Evolutionary conservation across 2,113 vertebrate species (phyloP).

Genomic region (Periophthalmus modestus): DNA sequence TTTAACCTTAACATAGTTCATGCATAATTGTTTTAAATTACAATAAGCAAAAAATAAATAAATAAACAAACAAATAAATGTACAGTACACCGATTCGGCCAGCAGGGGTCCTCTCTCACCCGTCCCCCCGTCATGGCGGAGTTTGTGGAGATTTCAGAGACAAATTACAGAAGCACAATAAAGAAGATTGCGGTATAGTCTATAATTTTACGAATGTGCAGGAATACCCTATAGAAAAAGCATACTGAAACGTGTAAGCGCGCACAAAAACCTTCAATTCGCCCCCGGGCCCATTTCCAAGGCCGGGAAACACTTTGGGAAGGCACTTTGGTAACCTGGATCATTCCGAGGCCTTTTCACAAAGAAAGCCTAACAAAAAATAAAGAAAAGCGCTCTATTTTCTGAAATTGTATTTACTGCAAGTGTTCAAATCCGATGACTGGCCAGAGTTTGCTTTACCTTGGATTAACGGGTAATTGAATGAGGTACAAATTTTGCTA

Average conservation of each 20-base stretch:
- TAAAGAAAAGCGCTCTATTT: neutral
- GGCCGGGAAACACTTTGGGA: conserved; percentile 12
- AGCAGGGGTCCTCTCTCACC: conserved; percentile 47
- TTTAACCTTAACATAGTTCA: no score
- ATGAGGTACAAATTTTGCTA: neutral
- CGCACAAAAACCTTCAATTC: conserved; percentile 21
- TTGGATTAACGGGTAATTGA: conserved; percentile 3
- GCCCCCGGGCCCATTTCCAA: conserved; percentile 7
- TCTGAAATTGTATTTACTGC: conserved; percentile 4
- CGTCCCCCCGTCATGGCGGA: neutral
- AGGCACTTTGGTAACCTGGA: conserved; percentile 12
- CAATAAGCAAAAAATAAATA: no score
- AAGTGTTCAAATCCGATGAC: conserved; percentile 8
- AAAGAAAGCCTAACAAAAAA: conserved; percentile 8
- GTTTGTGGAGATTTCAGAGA: conserved; percentile 13
- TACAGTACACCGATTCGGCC: neutral
- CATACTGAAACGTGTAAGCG: conserved; percentile 4
- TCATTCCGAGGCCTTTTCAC: conserved; percentile 30
- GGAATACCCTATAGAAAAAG: conserved; percentile 9
- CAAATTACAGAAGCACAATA: neutral
- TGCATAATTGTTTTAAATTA: no score
- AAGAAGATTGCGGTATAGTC: conserved; percentile 16
- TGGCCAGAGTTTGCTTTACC: conserved; percentile 13
- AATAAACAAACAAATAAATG: neutral
- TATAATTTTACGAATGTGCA: neutral